These are phyloP conservation scores for Rostratula benghalensis DNA, from an alignment of 2,113 vertebrate genomes.

Conservation along the genomic window DNA sequence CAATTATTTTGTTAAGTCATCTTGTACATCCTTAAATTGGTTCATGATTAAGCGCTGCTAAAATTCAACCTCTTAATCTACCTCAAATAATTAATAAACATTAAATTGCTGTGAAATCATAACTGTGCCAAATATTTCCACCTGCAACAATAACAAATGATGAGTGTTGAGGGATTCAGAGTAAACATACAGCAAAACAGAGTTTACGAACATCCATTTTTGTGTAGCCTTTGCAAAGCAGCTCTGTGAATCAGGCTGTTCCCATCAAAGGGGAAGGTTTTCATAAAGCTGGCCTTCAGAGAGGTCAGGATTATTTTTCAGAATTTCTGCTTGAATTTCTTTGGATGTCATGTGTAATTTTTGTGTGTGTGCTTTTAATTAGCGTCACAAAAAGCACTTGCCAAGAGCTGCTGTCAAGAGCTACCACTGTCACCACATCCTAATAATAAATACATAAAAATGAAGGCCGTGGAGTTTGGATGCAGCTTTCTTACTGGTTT, in stretches of 20 bases:
- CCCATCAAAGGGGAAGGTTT: neutral
- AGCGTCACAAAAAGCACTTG: neutral
- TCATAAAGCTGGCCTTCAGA: neutral
- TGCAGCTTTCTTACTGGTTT: neutral
- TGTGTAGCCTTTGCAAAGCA: neutral
- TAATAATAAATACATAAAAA: neutral
- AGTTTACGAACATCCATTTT: neutral
- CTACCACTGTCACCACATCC: neutral
- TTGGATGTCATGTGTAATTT: neutral
- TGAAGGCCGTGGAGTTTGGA: neutral
- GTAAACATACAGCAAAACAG: neutral
- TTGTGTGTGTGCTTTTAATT: neutral
- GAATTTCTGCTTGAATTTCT: neutral
- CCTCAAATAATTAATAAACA: neutral
- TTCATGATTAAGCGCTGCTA: neutral
- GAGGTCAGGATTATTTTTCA: neutral
- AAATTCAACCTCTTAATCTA: neutral
- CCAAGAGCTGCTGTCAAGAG: neutral
- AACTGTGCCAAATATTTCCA: neutral
- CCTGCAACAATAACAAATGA: neutral
- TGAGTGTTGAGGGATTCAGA: neutral
- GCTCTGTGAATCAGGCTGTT: neutral
- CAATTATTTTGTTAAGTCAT: neutral
- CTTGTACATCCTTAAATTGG: neutral
- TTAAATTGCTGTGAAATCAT: neutral